A percentile compares a stretch with the other conserved stretches of the same genome.
These are phyloP conservation scores for Drosophila auraria DNA, from an alignment of 1,140 invertebrate species.

Conservation along the genomic window DNA sequence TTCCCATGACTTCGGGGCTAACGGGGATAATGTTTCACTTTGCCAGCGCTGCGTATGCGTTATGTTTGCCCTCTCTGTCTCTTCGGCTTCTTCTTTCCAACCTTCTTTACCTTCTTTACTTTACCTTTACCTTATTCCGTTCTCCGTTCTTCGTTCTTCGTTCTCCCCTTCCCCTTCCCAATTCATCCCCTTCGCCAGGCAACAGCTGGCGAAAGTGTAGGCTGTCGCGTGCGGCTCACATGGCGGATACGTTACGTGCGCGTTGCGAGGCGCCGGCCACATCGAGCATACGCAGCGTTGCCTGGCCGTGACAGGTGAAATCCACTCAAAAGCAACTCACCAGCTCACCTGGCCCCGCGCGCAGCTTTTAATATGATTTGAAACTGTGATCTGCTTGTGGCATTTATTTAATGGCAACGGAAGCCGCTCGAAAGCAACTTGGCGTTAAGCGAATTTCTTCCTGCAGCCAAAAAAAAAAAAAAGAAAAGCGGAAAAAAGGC, in stretches of 20 bases:
- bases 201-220: slow-evolving; percentile 10
- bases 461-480: slow-evolving; percentile 11
- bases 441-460: slow-evolving; percentile 52
- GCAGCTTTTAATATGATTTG: slow-evolving; percentile 65
- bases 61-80: slow-evolving; percentile 15
- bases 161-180: slow-evolving; percentile 1
- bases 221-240: slow-evolving; percentile 49
- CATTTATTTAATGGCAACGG: slow-evolving; percentile 73
- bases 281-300: slow-evolving; percentile 59
- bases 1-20: slow-evolving; percentile 7
- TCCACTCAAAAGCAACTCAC: slow-evolving; percentile 35
- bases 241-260: slow-evolving; percentile 60
- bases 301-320: slow-evolving; percentile 57
- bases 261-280: slow-evolving; percentile 31
- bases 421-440: slow-evolving; percentile 40
- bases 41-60: slow-evolving; percentile 55
- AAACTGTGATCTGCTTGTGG: slow-evolving; percentile 73
- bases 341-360: slow-evolving; percentile 4
- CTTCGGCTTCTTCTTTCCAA: slow-evolving; percentile 1
- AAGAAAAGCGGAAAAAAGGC: background rate
- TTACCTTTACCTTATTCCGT: background rate
- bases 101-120: background rate
- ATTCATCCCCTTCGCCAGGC: background rate
- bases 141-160: background rate
- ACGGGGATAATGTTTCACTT: slow-evolving; percentile 55